Evolutionary conservation across 2,888 invertebrate genomes (phyloP).

Genomic region (Mamestra brassicae): DNA sequence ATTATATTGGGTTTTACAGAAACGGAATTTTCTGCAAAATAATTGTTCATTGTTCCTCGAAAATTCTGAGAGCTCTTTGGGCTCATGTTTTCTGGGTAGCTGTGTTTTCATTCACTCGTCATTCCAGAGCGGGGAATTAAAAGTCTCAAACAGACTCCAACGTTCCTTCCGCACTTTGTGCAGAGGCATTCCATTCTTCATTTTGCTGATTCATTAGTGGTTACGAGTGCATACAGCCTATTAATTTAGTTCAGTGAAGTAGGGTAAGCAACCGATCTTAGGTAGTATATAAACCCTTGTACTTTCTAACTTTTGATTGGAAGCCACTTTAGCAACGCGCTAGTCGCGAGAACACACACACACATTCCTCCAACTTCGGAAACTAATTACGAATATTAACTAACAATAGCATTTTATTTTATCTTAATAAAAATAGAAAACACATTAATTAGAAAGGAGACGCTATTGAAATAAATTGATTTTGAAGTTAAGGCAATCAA

Average conservation of each 20-base stretch:
- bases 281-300: conserved; percentile 5
- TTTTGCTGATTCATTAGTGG: conserved; percentile 53
- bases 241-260: conserved; percentile 42
- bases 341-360: conserved; percentile 1
- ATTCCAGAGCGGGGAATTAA: conserved; percentile 36
- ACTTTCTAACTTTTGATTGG: conserved; percentile 45
- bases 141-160: conserved; percentile 50
- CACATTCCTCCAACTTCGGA: conserved; percentile 8
- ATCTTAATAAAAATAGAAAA: neutral
- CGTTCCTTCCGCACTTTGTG: conserved; percentile 27
- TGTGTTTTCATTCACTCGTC: conserved; percentile 44
- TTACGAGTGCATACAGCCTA: conserved; percentile 18
- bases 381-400: conserved; percentile 44
- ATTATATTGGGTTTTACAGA: conserved; percentile 12
- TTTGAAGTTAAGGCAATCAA: too few relatives aligned
- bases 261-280: conserved; percentile 33
- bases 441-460: neutral
- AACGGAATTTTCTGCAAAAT: conserved; percentile 33
- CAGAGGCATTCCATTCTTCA: conserved; percentile 35
- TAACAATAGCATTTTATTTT: neutral
- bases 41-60: conserved; percentile 42
- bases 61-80: conserved; percentile 30
- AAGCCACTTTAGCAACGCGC: conserved; percentile 13
- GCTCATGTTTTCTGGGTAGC: conserved; percentile 51
- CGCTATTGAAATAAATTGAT: neutral